phyloP scores from a whole-genome alignment of 2,888 invertebrate species.

The Stenchaetothrips biformis region DNA sequence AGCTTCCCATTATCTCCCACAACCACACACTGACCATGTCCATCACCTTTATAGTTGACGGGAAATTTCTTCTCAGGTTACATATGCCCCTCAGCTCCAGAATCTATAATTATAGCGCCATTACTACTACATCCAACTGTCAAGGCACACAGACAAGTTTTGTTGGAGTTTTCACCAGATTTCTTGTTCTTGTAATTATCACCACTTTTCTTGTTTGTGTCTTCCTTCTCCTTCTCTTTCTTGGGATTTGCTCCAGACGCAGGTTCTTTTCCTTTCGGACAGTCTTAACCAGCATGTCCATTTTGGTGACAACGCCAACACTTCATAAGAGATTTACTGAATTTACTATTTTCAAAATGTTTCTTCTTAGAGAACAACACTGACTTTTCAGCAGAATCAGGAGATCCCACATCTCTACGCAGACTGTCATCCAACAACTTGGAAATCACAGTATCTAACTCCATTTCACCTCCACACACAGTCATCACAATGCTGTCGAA shows the following conservation, averaged over 20 bases:
- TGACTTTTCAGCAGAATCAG: not conserved
- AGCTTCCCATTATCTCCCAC: not conserved
- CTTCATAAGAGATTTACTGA: not conserved
- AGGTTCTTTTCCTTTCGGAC: not conserved
- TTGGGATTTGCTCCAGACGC: not conserved
- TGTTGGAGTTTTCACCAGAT: not conserved
- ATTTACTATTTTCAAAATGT: not conserved
- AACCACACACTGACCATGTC: not conserved
- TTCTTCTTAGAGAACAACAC: not conserved
- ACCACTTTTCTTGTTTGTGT: not conserved
- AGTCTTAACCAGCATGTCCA: not conserved
- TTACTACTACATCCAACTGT: not conserved
- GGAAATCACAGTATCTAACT: not conserved
- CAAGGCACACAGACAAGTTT: slow-evolving; percentile 1
- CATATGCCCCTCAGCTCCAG: slow-evolving; percentile 2
- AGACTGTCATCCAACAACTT: slow-evolving; percentile 5
- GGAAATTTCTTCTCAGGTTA: not conserved
- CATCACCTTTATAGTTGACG: not conserved
- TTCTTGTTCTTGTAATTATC: not conserved
- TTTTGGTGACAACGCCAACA: not conserved
- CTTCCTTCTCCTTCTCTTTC: not conserved
- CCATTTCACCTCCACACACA: not conserved
- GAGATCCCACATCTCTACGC: not conserved
- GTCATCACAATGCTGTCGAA: not conserved
- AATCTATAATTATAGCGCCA: slow-evolving; percentile 5